Conservation (phyloP, 2,113 vertebrate species). For the Bagarius yarrelli region DNA sequence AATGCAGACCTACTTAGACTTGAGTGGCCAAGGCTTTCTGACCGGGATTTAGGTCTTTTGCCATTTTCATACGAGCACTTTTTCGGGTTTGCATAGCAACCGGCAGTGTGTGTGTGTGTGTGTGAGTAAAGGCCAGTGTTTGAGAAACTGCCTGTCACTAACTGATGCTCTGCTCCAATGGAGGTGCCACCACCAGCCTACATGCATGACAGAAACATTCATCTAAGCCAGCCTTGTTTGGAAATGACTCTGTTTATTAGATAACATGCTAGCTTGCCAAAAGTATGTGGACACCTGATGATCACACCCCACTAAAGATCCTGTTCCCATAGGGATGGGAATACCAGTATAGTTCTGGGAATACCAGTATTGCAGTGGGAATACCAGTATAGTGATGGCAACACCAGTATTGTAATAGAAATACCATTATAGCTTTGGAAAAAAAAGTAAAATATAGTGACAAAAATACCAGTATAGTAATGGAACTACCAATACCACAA, state of each 20-base stretch:
- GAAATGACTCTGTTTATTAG: slow-evolving; percentile 2
- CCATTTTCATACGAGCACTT: slow-evolving; percentile 30
- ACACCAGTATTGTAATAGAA: no score
- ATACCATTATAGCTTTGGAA: not conserved
- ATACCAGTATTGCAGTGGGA: not conserved
- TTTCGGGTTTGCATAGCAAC: slow-evolving; percentile 29
- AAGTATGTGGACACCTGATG: not conserved
- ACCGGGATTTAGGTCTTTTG: slow-evolving; percentile 24
- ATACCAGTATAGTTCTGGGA: not conserved
- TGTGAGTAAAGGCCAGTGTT: slow-evolving; percentile 4
- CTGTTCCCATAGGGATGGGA: no score
- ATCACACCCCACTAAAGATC: no score
- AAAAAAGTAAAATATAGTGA: not conserved
- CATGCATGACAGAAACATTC: slow-evolving; percentile 60
- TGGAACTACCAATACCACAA: no score
- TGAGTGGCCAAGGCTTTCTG: slow-evolving; percentile 20
- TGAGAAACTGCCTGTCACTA: slow-evolving; percentile 60
- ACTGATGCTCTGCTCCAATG: slow-evolving; percentile 64
- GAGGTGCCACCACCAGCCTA: slow-evolving; percentile 71
- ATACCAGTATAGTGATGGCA: not conserved
- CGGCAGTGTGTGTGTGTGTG: not conserved
- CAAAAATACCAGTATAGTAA: not conserved
- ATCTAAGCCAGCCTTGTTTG: slow-evolving; percentile 18
- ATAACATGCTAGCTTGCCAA: not conserved
- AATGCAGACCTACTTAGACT: slow-evolving; percentile 22